Evolutionary conservation across 1,140 invertebrate genomes (phyloP), one percentile per base, ranked within the genome.

Genomic region (Musca domestica): DNA sequence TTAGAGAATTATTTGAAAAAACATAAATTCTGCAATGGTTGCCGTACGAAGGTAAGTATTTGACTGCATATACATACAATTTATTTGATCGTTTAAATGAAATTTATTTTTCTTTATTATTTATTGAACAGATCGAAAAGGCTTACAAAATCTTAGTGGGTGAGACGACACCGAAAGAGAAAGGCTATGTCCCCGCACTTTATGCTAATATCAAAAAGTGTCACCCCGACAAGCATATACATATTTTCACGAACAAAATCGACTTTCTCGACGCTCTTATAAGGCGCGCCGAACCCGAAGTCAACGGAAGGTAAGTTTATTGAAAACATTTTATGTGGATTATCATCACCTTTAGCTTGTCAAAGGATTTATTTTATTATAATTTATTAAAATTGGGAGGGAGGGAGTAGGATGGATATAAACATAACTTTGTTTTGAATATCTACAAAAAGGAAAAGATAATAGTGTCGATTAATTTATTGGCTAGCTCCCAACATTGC

Each of bases 21-120:
- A 85, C 94, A 97, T 81, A 89, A 94, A 75, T 96, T 96, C 83
- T 96, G 94, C 79, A 88, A 89, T 1, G 95, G 96, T 80, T 97
- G 95, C 78, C 91, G 94, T 68, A 93, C 93, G 68, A 97, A 96
- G 85, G 94, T 96, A 66, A 66, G 47, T 52, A 9, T 49, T 27
- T 41, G 4, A 19, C n/a, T n/a, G n/a, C n/a, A 41, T 61, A 20
- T 47, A n/a, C 63, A 12, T 68, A 10, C 25, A 51, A 10, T 69
- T 19, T 27, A n/a, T 64, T 64, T 2, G 0, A 23, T 2, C 4
- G 6, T 7, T n/a, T 23, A 61, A 61, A n/a, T n/a, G n/a, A n/a
- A n/a, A n/a, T n/a, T n/a, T 20, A 19, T 10, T 22, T 69, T 69
- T 34, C 52, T 69, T 54, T 41, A 5, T 70, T 66, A n/a, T n/a